Evolutionary conservation across 2,888 invertebrate species (phyloP), one percentile per base, ranked within the genome.

Genomic region (Arctia plantaginis): DNA sequence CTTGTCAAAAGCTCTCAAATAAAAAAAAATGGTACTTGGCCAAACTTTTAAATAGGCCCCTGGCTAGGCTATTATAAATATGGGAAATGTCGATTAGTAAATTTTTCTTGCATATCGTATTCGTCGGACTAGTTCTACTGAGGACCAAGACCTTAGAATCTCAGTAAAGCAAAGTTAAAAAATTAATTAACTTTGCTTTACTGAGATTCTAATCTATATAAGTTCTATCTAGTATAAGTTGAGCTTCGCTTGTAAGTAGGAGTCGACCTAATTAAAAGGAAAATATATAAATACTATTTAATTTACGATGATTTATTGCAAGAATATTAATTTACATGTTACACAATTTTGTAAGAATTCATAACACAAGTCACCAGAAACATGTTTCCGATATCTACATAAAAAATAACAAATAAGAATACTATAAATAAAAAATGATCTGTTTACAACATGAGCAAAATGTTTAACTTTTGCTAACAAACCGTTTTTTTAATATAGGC

Each of bases 261-360:
- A 20, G 8, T 33, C n/a, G 13, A 55, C 7, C 13, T 27, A 47
- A 67, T 15, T 23, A 18, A 27, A n/a, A 66, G 23, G 39, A 23
- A 68, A 51, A 51, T 51, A 62, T 30, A 71, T 51, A 67, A 35
- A 72, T 47, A 51, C 20, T 35, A 74, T 73, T 79, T 84, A 81
- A 85, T 85, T 82, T 86, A 88, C 81, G 84, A 89, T 91, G 85
- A 89, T 91, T 92, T 92, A 91, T 91, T 93, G 90, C 80, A 86
- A 87, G 88, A 87, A 87, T 64, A 68, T 68, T 89, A 89, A 59
- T 87, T 84, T 87, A 89, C 87, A 86, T 83, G 85, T 80, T 83
- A 75, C 80, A 78, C 82, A 80, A 79, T 81, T 81, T 84, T 78
- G 77, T 85, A 75, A 73, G 74, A 27, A 27, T 33, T 47, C 30